Base-by-base conservation (phyloP, 2,888 invertebrate species). In the Metallyticus violacea region DNA sequence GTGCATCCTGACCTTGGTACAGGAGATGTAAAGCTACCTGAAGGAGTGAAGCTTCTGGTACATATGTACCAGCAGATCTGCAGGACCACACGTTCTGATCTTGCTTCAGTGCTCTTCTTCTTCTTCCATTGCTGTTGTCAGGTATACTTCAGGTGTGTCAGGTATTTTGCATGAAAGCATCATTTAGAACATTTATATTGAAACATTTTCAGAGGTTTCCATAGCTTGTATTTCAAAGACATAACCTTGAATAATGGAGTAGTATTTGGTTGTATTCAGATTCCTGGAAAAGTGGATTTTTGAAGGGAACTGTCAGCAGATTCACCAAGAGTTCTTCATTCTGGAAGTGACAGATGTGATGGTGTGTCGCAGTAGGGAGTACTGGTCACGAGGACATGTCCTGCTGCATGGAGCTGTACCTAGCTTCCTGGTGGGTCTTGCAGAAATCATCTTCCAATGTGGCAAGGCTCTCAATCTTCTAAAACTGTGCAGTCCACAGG, bases 211-310 rank as follows among this genome's bases (percentile, higher is more conserved):
- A n/a, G n/a, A n/a, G n/a, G n/a, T n/a, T n/a, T n/a, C n/a, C n/a
- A n/a, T n/a, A n/a, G n/a, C n/a, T n/a, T n/a, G n/a, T n/a, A n/a
- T n/a, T n/a, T n/a, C n/a, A n/a, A n/a, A n/a, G n/a, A n/a, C n/a
- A n/a, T n/a, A n/a, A n/a, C n/a, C n/a, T n/a, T n/a, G n/a, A n/a
- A n/a, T n/a, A n/a, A n/a, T n/a, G n/a, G n/a, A n/a, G n/a, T n/a
- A n/a, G n/a, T n/a, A n/a, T n/a, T n/a, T n/a, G 30, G 6, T 29
- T 26, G 26, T 88, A 90, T 92, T 88, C 90, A 94, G 95, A 87
- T 95, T 96, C 90, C 93, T 98, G 76, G 95, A 96, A 90, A 94
- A 95, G 87, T 98, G 98, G 95, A 94, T 98, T 88, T 96, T 97
- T 90, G 96, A 97, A 90, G 98, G 98, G 0, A 94, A 94, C 85